Evolutionary conservation across 2,888 invertebrate genomes (phyloP), one percentile per base, ranked within the genome.

Genomic region (Leptodirus hochenwartii): DNA sequence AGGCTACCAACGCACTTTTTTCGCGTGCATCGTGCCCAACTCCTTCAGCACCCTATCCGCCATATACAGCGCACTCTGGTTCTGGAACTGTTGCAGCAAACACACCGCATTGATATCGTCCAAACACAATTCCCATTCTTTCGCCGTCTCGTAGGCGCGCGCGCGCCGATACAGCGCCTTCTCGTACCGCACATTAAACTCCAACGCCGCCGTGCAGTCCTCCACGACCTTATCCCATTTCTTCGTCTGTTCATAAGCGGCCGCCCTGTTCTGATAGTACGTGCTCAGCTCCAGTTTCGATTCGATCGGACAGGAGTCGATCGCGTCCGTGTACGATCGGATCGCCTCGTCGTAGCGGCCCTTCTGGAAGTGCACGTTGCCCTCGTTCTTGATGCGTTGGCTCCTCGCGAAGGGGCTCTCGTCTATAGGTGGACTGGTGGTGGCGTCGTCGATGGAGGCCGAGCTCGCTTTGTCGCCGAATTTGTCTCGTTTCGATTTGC

Each of bases 191-290:
- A 76, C 75, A 54, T 93, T 87, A 15, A 78, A 61, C 46, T 79
- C 70, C 17, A 95, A 61, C 2, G 95, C 90, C 47, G 67, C 70
- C 2, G 77, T 70, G 47, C 91, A 91, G 51, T 93, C 91, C 37
- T 74, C 70, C 46, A 84, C 78, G 1, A 90, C 88, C 39, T 76
- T 66, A 36, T 69, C 69, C 66, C 78, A 82, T 56, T 82, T 79
- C 54, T 78, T 75, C 47, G 90, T 59, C 54, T 88, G 82, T 54
- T 93, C 93, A 54, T 87, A 85, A 24, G 90, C 84, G 10, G 93
- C 95, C 8, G 93, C 95, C 43, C 91, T 72, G 51, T 95, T 95
- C 54, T 95, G 95, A 54, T 88, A 90, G 56, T 85, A 90, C 10
- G 85, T 90, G 1, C 93, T 77, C 31, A 90, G 58, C 41, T 84